phyloP scores from a whole-genome alignment of 2,888 invertebrate genomes.

The Drosophila falleni region DNA sequence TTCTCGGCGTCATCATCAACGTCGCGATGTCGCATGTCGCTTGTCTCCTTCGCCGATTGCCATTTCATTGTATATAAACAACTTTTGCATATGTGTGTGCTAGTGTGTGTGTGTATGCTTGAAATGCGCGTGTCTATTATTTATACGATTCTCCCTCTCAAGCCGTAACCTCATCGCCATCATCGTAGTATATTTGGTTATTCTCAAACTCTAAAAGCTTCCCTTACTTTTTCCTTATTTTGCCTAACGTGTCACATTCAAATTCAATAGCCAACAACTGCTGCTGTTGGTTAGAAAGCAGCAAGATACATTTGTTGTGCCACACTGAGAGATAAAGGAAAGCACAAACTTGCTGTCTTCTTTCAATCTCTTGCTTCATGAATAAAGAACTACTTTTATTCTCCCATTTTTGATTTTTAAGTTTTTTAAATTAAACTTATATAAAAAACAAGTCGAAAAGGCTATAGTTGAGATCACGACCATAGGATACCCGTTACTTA shows the following conservation, averaged over 20 bases:
- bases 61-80: conserved; percentile 56
- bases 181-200: conserved; percentile 33
- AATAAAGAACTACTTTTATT: too few relatives aligned
- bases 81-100: conserved; percentile 3
- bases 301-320: conserved; percentile 54
- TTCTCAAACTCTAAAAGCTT: conserved; percentile 32
- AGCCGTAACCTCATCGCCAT: conserved; percentile 27
- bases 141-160: conserved; percentile 28
- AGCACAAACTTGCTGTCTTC: conserved; percentile 10
- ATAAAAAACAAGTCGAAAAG: too few relatives aligned
- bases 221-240: conserved; percentile 8
- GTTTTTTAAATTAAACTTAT: too few relatives aligned
- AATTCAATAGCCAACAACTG: conserved; percentile 65
- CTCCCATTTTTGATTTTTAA: too few relatives aligned
- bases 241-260: conserved; percentile 47
- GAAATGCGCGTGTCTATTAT: conserved; percentile 41
- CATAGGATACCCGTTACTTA: too few relatives aligned
- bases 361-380: too few relatives aligned
- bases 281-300: conserved; percentile 49
- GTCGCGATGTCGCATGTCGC: conserved; percentile 42
- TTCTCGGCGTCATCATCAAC: conserved; percentile 39
- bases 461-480: too few relatives aligned
- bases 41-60: conserved; percentile 50
- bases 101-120: conserved; percentile 24
- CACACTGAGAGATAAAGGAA: conserved; percentile 24